These are phyloP conservation scores for Montipora capitata DNA, from an alignment of 92 coral and sea anemone genomes.

Conservation along the genomic window DNA sequence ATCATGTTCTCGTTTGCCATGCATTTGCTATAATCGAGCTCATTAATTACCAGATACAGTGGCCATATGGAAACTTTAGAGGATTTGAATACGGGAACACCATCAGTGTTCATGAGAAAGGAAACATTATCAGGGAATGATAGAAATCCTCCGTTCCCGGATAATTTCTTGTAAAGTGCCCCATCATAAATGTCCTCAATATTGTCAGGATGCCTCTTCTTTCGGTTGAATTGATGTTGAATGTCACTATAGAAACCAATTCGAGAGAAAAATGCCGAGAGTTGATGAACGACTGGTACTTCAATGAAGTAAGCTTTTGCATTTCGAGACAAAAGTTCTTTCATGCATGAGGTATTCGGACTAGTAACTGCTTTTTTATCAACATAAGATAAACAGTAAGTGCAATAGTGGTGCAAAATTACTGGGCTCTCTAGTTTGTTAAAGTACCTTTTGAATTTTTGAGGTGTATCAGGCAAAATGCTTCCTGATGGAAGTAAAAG, in stretches of 20 bases:
- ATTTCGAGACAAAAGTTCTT: constrained; percentile 7
- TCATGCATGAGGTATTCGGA: constrained; percentile 64
- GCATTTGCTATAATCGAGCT: constrained; percentile 65
- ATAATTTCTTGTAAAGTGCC: constrained; percentile 18
- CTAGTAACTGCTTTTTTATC: constrained; percentile 32
- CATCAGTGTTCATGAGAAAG: too few relatives aligned
- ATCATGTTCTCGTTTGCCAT: constrained; percentile 77
- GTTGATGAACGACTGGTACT: constrained; percentile 63
- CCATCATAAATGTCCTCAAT: constrained; percentile 41
- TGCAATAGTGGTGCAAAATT: constrained; percentile 50
- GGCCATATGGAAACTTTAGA: too few relatives aligned
- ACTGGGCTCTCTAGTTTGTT: constrained; percentile 46
- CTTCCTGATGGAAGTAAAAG: constrained; percentile 39
- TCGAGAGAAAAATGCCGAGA: constrained; percentile 43
- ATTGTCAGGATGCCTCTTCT: constrained; percentile 19
- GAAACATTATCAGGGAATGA: constrained; percentile 24
- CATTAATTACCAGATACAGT: constrained; percentile 25
- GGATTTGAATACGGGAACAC: too few relatives aligned
- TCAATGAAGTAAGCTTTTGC: constrained; percentile 61
- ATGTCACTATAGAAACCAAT: constrained; percentile 2
- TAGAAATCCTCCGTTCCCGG: not conserved
- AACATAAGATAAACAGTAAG: constrained; percentile 38
- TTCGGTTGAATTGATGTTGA: constrained; percentile 20
- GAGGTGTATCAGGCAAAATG: constrained; percentile 55
- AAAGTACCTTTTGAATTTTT: constrained; percentile 53